phyloP scores from a whole-genome alignment of 2,797 vertebrate genomes.

The Gambusia yucatana region DNA sequence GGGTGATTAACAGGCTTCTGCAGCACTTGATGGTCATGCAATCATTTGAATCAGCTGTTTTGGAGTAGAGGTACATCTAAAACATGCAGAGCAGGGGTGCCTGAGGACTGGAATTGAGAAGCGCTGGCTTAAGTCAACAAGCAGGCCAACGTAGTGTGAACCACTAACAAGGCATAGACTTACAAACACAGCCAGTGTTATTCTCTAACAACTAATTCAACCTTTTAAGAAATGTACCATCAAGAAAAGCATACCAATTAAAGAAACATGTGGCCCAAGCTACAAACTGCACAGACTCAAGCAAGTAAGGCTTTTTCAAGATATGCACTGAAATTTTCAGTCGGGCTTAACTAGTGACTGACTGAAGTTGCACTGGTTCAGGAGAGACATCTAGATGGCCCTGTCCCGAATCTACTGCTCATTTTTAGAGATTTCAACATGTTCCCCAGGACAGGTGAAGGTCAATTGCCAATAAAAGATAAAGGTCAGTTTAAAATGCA shows the following conservation, averaged over 20 bases:
- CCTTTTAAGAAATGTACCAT: neutral
- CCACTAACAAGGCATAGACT: neutral
- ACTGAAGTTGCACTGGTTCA: neutral
- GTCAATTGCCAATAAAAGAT: neutral
- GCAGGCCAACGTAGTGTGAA: neutral
- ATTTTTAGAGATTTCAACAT: too few species aligned
- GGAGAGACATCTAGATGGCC: too few species aligned
- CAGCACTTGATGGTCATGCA: too few species aligned
- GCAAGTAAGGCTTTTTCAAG: neutral
- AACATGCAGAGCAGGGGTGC: too few species aligned
- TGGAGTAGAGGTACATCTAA: too few species aligned
- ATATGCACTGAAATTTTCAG: neutral
- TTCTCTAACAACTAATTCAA: neutral
- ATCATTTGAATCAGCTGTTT: too few species aligned
- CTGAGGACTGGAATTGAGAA: too few species aligned
- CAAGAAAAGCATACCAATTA: neutral
- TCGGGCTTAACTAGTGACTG: neutral
- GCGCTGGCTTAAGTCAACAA: neutral
- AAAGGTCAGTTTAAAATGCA: neutral
- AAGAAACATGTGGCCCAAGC: neutral
- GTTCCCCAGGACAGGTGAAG: neutral
- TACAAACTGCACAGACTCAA: neutral
- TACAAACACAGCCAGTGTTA: neutral
- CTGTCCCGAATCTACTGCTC: too few species aligned
- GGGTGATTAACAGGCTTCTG: too few species aligned